These are phyloP conservation scores for Lateolabrax maculatus DNA, from an alignment of 2,797 vertebrate species.

Conservation along the genomic window DNA sequence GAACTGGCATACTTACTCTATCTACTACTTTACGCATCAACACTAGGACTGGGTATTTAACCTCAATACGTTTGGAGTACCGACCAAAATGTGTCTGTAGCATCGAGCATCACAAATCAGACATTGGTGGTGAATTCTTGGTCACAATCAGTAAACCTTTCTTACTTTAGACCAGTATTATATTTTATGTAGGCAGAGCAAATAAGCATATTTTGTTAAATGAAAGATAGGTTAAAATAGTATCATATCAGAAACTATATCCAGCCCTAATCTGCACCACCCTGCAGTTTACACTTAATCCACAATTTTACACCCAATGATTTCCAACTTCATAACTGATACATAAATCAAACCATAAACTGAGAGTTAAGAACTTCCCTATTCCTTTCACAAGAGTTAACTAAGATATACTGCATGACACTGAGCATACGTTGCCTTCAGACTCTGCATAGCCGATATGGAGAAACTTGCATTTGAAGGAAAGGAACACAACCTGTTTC, in stretches of 20 bases:
- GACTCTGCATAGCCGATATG: not conserved
- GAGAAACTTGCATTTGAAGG: not conserved
- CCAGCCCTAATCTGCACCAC: not conserved
- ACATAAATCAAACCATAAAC: not conserved
- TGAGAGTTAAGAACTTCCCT: not conserved
- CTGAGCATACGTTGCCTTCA: not conserved
- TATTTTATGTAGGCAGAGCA: not conserved
- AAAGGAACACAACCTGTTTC: slow-evolving; percentile 1
- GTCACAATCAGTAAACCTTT: not conserved
- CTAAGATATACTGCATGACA: not conserved
- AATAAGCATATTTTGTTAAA: not conserved
- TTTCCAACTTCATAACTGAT: not conserved
- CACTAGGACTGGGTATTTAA: not conserved
- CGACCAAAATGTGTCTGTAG: not conserved
- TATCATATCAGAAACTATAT: not conserved
- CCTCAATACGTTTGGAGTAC: not conserved
- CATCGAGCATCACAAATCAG: too few species aligned
- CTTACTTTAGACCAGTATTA: not conserved
- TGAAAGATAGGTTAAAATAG: not conserved
- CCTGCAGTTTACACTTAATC: not conserved
- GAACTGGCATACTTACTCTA: not conserved
- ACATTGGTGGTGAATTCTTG: not conserved
- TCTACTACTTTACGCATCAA: not conserved
- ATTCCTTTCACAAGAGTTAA: not conserved
- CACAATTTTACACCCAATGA: not conserved